These are phyloP conservation scores for Corythornis leucogaster DNA, from an alignment of 2,797 vertebrate species.

Conservation along the genomic window DNA sequence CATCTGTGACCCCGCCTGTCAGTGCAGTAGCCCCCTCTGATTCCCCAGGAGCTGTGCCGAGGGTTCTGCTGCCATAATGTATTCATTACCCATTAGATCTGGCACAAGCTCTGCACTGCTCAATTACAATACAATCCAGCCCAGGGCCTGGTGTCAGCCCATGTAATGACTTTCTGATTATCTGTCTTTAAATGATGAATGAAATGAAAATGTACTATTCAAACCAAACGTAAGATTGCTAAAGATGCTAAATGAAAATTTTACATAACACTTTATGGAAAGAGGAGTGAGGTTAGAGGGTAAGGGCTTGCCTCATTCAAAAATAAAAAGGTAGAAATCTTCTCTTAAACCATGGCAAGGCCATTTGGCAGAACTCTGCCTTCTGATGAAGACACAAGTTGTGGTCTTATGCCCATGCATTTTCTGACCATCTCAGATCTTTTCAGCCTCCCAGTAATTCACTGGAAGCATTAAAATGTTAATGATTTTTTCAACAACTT, in stretches of 20 bases:
- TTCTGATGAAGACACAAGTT: background rate
- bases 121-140: conserved; percentile 92
- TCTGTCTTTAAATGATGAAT: conserved; percentile 99
- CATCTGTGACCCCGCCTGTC: conserved; percentile 79
- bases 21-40: conserved; percentile 60
- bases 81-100: conserved; percentile 95
- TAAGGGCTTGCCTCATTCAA: background rate
- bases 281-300: conserved; percentile 25
- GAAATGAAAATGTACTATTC: conserved; percentile 93
- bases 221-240: conserved; percentile 88
- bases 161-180: conserved; percentile 99
- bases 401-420: background rate
- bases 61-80: conserved; percentile 88
- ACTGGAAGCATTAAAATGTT: background rate
- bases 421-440: background rate
- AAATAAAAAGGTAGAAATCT: conserved; percentile 9
- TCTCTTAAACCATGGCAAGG: background rate
- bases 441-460: background rate
- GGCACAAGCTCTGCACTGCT: conserved; percentile 91
- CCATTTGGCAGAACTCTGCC: background rate
- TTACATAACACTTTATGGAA: conserved; percentile 37
- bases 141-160: conserved; percentile 87
- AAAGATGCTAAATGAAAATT: conserved; percentile 84
- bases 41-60: conserved; percentile 73
- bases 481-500: background rate